Evolutionary conservation across 2,797 vertebrate species (phyloP).

Genomic region (Helostoma temminkii): DNA sequence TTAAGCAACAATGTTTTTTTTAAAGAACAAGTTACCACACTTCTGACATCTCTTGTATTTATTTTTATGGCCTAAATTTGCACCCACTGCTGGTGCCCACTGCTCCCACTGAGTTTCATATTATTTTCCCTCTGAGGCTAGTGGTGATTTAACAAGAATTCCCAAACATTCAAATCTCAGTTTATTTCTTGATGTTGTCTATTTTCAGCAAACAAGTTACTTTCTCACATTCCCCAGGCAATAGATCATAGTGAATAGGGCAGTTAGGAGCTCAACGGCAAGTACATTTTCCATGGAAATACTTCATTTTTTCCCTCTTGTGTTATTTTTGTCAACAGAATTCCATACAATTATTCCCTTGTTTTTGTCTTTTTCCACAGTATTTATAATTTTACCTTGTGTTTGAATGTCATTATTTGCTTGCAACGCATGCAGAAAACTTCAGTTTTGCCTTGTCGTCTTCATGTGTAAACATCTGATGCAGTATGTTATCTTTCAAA

Average conservation of each 20-base stretch:
- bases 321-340: constrained; percentile 56
- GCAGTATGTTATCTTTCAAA: constrained; percentile 1
- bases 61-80: background rate
- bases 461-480: background rate
- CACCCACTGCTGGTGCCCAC: constrained; percentile 49
- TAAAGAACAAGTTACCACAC: background rate
- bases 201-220: constrained; percentile 48
- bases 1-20: background rate
- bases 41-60: background rate
- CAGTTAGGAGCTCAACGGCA: constrained; percentile 61
- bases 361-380: constrained; percentile 34
- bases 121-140: constrained; percentile 17
- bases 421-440: constrained; percentile 41
- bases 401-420: constrained; percentile 49
- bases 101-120: background rate
- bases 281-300: constrained; percentile 59
- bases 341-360: constrained; percentile 48
- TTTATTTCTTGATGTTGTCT: constrained; percentile 35
- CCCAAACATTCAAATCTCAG: constrained; percentile 33
- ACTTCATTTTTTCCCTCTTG: constrained; percentile 27
- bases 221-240: constrained; percentile 59
- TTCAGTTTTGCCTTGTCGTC: constrained; percentile 35
- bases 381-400: constrained; percentile 39
- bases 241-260: constrained; percentile 54
- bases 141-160: constrained; percentile 23